Percentiles rank a stretch among this genome's conserved stretches.
Conservation (phyloP, 1,140 invertebrate species). For the Druon quercuslanigerum region DNA sequence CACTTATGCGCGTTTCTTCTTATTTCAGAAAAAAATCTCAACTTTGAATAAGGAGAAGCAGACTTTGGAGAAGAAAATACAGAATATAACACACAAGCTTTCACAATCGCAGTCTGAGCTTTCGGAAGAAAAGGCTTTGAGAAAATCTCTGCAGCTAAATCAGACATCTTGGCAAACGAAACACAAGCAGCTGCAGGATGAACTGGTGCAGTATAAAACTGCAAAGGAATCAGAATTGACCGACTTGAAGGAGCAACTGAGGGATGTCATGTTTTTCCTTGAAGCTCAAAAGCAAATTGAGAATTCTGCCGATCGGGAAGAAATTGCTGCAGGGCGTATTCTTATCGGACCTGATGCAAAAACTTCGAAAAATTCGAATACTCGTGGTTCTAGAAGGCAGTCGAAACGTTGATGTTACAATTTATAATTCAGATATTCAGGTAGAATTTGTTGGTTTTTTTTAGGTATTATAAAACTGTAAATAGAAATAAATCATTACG, state of each 20-base stretch:
- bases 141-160: conserved; percentile 85
- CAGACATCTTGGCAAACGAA: conserved; percentile 86
- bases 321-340: conserved; percentile 83
- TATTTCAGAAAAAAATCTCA: conserved; percentile 21
- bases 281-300: conserved; percentile 87
- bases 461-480: no score
- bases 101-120: conserved; percentile 80
- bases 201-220: conserved; percentile 77
- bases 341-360: conserved; percentile 73
- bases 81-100: conserved; percentile 78
- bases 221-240: conserved; percentile 83
- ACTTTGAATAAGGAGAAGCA: conserved; percentile 79
- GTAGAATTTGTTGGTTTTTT: no score
- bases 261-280: conserved; percentile 97
- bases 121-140: conserved; percentile 86
- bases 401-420: conserved; percentile 1
- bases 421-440: no score
- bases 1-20: background rate
- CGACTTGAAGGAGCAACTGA: conserved; percentile 92
- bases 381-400: conserved; percentile 19
- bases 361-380: conserved; percentile 36
- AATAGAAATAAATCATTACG: no score
- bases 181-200: conserved; percentile 80
- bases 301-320: conserved; percentile 79
- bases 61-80: conserved; percentile 80